Base-by-base conservation (phyloP, 2,113 vertebrate species). In the Hirundichthys speculiger region DNA sequence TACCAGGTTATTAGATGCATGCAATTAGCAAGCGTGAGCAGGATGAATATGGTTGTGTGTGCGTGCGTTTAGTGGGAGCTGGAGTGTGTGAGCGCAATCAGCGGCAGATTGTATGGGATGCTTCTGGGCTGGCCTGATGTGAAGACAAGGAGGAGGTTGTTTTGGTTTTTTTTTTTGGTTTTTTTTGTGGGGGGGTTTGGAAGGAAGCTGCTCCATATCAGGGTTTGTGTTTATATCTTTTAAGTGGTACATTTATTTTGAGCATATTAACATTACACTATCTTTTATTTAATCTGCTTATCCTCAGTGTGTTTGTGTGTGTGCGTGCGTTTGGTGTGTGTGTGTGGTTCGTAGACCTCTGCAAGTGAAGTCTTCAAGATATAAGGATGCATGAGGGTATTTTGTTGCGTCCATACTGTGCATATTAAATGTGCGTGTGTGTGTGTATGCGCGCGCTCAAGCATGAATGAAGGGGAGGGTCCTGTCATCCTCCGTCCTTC, bases 1-100 rank as follows among this genome's bases (percentile, higher is more conserved):
- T 58, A 69, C 64, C 78, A 82, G 80, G 74, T 89, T 86, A 85
- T 88, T 86, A 81, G 74, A 76, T 58, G 69, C 62, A 70, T 72
- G 84, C 80, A 86, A 89, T 88, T 89, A 86, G 78, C 70, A 7
- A 52, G 60, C 49, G 62, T 11, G 10, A 69, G 63, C 63, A 71
- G 81, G 77, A 88, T 80, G 77, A 84, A 89, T 86, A 74, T 60
- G 80, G 53, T 51, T 54, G 42, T 55, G 60, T 48, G 69, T 59
- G 56, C 38, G 62, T 47, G 63, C 38, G 27, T 67, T 34, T n/a
- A 47, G 49, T 21, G 45, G 67, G 57, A 20, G 52, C 18, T 63
- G 47, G 55, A 22, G 65, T 58, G 42, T 51, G 65, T 75, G 69
- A 69, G 63, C 60, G 65, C 79, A 86, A 82, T 82, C 80, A 87